phyloP scores from a whole-genome alignment of 1,140 invertebrate species.

The Littorina saxatilis region DNA sequence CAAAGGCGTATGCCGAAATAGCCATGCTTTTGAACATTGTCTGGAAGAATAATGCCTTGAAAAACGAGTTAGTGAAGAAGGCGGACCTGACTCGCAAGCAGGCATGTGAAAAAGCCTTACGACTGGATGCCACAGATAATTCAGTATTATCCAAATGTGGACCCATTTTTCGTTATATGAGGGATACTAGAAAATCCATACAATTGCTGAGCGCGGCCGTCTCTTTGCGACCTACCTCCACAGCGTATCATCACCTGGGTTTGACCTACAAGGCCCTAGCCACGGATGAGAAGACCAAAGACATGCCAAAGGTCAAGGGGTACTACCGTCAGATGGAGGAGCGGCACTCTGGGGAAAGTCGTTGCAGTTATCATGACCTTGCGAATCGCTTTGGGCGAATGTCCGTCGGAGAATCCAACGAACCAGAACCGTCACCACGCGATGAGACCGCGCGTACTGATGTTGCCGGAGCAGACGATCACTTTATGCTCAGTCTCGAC shows the following conservation, averaged over 20 bases:
- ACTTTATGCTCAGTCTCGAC: not conserved
- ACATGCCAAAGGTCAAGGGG: no score
- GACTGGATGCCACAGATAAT: not conserved
- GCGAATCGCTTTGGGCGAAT: not conserved
- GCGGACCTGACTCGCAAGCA: not conserved
- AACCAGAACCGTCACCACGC: not conserved
- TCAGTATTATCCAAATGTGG: constrained; percentile 24
- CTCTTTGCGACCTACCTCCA: constrained; percentile 5
- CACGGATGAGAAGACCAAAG: not conserved
- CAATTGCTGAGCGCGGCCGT: constrained; percentile 18
- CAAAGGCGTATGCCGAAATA: constrained; percentile 20
- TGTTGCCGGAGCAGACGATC: not conserved
- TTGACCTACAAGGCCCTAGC: constrained; percentile 25
- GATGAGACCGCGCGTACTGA: not conserved
- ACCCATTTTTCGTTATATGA: not conserved
- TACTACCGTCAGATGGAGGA: not conserved
- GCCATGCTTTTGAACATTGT: not conserved
- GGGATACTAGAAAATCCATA: not conserved
- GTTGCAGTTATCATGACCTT: not conserved
- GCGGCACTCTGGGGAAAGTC: not conserved
- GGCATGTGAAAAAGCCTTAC: constrained; percentile 11
- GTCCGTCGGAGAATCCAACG: not conserved
- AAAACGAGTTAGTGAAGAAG: not conserved
- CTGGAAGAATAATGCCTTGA: not conserved
- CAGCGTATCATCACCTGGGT: constrained; percentile 25